Evolutionary conservation across 1,140 invertebrate species (phyloP).

Genomic region (Melanaphis sacchari): DNA sequence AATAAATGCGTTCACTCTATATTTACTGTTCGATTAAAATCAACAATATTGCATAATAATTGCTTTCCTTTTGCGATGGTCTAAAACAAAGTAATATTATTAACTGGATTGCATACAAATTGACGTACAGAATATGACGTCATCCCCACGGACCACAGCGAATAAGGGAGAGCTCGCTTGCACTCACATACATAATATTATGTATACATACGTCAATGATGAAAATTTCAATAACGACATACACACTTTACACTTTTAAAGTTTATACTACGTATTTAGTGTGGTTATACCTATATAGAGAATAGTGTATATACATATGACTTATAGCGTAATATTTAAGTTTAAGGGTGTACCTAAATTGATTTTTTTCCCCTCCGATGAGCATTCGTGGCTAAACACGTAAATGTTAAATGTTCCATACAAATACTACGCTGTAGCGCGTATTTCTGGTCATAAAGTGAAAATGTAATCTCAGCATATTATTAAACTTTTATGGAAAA

Average conservation of each 20-base stretch:
- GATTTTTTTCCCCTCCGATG: conserved; percentile 32
- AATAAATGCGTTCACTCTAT: background rate
- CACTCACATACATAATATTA: background rate
- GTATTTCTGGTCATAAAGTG: background rate
- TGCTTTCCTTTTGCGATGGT: background rate
- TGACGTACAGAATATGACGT: background rate
- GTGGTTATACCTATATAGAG: background rate
- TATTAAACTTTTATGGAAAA: conserved; percentile 7
- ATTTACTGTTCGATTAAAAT: background rate
- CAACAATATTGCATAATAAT: background rate
- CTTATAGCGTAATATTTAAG: background rate
- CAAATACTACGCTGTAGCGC: background rate
- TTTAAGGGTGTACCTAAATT: conserved; percentile 31
- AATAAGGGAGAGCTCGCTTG: background rate
- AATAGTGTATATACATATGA: background rate
- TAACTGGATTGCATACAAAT: background rate
- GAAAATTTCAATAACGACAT: background rate
- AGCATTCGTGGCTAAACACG: conserved; percentile 18
- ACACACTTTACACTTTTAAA: background rate
- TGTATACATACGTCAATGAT: background rate
- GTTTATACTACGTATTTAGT: background rate
- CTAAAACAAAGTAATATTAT: background rate
- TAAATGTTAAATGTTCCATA: conserved; percentile 45
- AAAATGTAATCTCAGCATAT: conserved; percentile 17
- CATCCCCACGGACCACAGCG: background rate